Percentiles rank a stretch among this genome's conserved stretches.
Evolutionary conservation across 2,113 vertebrate species (phyloP).

Genomic region (Oenanthe melanoleuca): DNA sequence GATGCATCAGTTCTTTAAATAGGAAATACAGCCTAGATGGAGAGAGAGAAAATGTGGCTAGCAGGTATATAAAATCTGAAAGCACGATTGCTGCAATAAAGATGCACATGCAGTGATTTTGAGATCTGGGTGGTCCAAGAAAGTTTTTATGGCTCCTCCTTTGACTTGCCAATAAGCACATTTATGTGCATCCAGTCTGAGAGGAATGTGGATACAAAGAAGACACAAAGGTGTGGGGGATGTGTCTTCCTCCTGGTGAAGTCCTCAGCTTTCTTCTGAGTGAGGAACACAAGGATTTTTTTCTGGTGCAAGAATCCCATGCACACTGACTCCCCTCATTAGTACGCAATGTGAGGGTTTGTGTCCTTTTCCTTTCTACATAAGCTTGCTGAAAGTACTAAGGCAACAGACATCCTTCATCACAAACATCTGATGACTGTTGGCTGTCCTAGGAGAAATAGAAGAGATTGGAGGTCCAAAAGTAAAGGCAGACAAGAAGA

Average conservation of each 20-base stretch:
- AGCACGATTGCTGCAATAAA: background rate
- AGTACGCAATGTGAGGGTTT: background rate
- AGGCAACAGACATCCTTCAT: background rate
- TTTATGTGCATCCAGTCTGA: background rate
- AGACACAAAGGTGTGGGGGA: background rate
- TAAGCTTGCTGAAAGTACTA: background rate
- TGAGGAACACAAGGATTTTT: background rate
- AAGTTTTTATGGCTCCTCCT: background rate
- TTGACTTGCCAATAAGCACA: background rate
- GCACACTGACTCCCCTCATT: background rate
- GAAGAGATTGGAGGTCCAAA: background rate
- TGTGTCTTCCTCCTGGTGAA: background rate
- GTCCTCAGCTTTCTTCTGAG: background rate
- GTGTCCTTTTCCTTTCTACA: background rate
- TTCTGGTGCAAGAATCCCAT: background rate
- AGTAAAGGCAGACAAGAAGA: background rate
- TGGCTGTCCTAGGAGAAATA: background rate
- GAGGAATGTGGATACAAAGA: rapidly evolving
- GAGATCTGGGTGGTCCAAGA: rapidly evolving
- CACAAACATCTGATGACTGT: background rate
- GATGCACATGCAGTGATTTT: background rate
- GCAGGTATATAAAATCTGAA: background rate
- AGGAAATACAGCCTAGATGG: background rate
- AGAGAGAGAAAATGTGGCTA: background rate
- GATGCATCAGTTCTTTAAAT: background rate